Evolutionary conservation across 2,888 invertebrate genomes (phyloP).

Genomic region (Congeria kusceri): DNA sequence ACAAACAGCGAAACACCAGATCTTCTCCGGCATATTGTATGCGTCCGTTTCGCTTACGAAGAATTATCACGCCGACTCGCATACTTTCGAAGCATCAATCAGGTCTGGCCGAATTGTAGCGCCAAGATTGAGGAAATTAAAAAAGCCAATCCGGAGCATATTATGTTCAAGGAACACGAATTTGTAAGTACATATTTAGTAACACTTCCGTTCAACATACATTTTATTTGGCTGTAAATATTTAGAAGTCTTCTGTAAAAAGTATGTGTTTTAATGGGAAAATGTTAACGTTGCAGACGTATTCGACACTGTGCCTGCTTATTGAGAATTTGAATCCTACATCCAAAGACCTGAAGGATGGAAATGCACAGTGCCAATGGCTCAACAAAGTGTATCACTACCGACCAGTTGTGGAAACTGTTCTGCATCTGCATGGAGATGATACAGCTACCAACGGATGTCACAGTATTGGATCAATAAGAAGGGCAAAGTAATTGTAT

Average conservation of each 20-base stretch:
- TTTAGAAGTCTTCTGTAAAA: too few relatives aligned
- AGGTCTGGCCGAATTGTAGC: conserved; percentile 69
- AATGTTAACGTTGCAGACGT: conserved; percentile 40
- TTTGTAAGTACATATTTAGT: conserved; percentile 61
- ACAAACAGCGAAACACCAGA: too few relatives aligned
- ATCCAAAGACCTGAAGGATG: conserved; percentile 58
- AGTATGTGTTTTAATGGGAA: background rate
- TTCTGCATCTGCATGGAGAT: background rate
- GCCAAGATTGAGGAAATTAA: conserved; percentile 49
- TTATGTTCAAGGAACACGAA: conserved; percentile 63
- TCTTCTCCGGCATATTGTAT: background rate
- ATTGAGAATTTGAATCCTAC: conserved; percentile 66
- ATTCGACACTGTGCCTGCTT: conserved; percentile 59
- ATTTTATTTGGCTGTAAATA: too few relatives aligned
- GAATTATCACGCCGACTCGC: conserved; percentile 56
- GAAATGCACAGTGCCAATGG: conserved; percentile 29
- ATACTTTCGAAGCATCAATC: conserved; percentile 70
- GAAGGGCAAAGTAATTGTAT: background rate
- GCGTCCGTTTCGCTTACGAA: conserved; percentile 53
- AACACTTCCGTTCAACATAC: background rate
- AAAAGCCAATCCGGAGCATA: conserved; percentile 52
- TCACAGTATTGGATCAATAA: background rate
- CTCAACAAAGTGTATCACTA: background rate
- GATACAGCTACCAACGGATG: background rate
- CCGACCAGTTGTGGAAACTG: background rate